phyloP scores from a whole-genome alignment of 2,113 vertebrate species.

The Buteo buteo region DNA sequence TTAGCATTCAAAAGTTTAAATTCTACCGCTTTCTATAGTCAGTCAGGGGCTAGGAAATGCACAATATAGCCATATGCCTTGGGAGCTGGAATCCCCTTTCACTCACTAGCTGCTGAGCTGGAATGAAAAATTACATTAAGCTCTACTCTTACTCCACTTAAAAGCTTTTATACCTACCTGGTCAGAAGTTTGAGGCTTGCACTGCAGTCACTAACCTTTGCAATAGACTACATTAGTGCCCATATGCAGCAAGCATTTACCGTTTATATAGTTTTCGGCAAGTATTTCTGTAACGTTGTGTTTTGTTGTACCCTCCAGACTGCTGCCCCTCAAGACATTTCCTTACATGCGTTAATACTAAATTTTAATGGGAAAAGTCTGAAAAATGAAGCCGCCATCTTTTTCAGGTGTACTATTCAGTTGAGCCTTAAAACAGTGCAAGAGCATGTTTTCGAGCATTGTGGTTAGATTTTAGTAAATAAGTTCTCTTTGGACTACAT shows the following conservation, averaged over 20 bases:
- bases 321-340: background rate
- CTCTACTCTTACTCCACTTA: background rate
- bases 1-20: background rate
- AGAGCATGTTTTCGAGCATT: rapidly evolving
- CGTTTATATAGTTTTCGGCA: background rate
- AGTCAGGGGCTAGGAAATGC: background rate
- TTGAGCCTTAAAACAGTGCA: background rate
- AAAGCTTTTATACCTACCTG: background rate
- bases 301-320: background rate
- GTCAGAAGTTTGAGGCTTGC: background rate
- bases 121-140: background rate
- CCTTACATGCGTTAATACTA: background rate
- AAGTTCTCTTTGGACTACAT: background rate
- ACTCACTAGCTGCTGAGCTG: background rate
- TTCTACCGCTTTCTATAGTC: background rate
- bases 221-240: background rate
- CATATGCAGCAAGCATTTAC: background rate
- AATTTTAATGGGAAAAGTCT: background rate
- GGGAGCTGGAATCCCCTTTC: background rate
- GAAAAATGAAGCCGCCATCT: background rate
- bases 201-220: background rate
- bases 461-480: background rate
- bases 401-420: background rate
- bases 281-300: background rate
- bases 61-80: background rate